Base-by-base conservation (phyloP, 1,140 invertebrate species). In the Aethina tumida region DNA sequence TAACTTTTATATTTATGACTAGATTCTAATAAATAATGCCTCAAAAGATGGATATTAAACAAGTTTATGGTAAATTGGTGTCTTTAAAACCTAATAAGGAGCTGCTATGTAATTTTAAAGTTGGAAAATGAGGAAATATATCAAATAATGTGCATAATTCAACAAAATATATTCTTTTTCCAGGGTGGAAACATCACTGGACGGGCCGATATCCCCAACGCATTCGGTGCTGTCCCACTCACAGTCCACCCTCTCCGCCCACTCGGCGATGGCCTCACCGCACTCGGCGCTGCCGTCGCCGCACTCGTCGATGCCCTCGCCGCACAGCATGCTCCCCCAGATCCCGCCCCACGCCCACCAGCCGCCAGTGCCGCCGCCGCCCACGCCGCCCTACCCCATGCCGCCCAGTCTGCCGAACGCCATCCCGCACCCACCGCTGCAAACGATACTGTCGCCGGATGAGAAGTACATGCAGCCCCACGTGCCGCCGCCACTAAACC, bases 121-220 rank as follows among this genome's bases (percentile, higher is more conserved):
- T n/a, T n/a, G n/a, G n/a, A n/a, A n/a, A n/a, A n/a, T n/a, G n/a
- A n/a, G n/a, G n/a, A n/a, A n/a, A n/a, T n/a, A n/a, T n/a, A n/a
- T n/a, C n/a, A 19, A 33, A 10, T 2, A 18, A 14, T 17, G 14
- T 15, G 31, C 14, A 33, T 17, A 10, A 18, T 33, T 10, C 13
- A 17, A 19, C 17, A 17, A n/a, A n/a, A n/a, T 35, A 13, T 29
- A n/a, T 46, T 32, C 4, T 35, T 33, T 38, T 50, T 50, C 36
- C 39, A 61, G 59, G 59, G 38, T 64, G 35, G 68, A 70, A 47
- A 69, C 67, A 0, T 69, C 66, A 9, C 43, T 70, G 14, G 68
- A 70, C 45, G 65, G 65, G 5, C 66, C 67, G 0, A 51, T 62
- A 5, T 58, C 61, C 10, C 48, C 58, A 18, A 43, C 43, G 1